Evolutionary conservation across 1,140 invertebrate genomes (phyloP), one percentile per base, ranked within the genome.

Genomic region (Heliconius melpomene): DNA sequence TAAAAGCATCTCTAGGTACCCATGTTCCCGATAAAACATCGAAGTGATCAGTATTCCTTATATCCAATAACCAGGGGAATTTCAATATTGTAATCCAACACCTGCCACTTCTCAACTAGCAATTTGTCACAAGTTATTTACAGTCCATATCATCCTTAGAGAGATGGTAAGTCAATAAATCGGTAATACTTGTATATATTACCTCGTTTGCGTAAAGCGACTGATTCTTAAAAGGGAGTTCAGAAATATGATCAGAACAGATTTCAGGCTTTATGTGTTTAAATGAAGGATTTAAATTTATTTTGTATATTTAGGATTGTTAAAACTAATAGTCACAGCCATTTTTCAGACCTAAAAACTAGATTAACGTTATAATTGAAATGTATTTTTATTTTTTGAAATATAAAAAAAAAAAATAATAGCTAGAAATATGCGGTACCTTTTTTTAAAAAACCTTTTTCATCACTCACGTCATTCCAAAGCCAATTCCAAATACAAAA

Each of bases 401-500:
- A 57, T 20, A 20, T 16, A 7, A 18, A 1, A 7, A 18, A 1
- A 7, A 29, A 20, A 18, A 52, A 20, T 52, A 7, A 18, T 52
- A 20, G 18, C 18, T 52, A 52, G 50, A 6, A 52, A 52, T 66
- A 66, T 66, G 23, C 8, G 26, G 11, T 23, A 26, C 3, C 11
- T 29, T 2, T 66, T 66, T 66, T 26, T 16, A 9, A 7, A 29
- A 16, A 66, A 26, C 5, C 60, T 66, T 66, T 66, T 66, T 66
- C 54, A 66, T 66, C 60, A 66, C 6, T 38, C 71, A 36, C 36
- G 18, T 72, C 16, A 38, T 20, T 72, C 36, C 75, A 75, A 83
- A 72, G 60, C 23, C 70, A 76, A 46, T 77, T 77, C 23, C 38
- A 23, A 80, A 81, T 40, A 36, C 79, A 81, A 86, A 82, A 85